Percentiles rank a stretch among this genome's conserved stretches.
Evolutionary conservation across 2,797 vertebrate genomes (phyloP).

Genomic region (Buphagus erythrorhynchus): DNA sequence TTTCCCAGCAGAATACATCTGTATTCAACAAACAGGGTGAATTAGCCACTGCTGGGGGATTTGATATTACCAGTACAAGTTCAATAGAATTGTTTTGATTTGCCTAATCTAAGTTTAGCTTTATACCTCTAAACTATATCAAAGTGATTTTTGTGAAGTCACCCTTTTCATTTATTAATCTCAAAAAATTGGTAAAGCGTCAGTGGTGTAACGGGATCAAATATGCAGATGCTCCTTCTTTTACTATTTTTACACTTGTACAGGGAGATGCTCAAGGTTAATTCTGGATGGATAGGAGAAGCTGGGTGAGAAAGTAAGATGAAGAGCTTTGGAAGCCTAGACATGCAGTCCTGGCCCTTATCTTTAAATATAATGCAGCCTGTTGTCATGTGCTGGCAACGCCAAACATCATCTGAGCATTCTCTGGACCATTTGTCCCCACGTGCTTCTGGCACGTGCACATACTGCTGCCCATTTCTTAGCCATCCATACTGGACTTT

Average conservation of each 20-base stretch:
- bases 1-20: neutral
- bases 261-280: neutral
- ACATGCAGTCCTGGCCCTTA: neutral
- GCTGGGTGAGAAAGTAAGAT: neutral
- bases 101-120: neutral
- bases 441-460: neutral
- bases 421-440: neutral
- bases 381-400: constrained; percentile 13
- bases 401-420: constrained; percentile 28
- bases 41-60: neutral
- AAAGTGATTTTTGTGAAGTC: neutral
- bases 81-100: neutral
- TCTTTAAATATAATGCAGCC: constrained; percentile 16
- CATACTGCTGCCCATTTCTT: neutral
- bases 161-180: neutral
- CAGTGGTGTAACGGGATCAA: neutral
- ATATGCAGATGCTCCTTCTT: neutral
- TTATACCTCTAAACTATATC: neutral
- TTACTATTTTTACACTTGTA: neutral
- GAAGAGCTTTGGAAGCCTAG: neutral
- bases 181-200: neutral
- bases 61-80: neutral
- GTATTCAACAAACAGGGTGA: neutral
- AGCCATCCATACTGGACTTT: neutral
- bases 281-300: neutral